Base-by-base conservation (phyloP, 2,888 invertebrate genomes). In the Crossocerus cetratus region DNA sequence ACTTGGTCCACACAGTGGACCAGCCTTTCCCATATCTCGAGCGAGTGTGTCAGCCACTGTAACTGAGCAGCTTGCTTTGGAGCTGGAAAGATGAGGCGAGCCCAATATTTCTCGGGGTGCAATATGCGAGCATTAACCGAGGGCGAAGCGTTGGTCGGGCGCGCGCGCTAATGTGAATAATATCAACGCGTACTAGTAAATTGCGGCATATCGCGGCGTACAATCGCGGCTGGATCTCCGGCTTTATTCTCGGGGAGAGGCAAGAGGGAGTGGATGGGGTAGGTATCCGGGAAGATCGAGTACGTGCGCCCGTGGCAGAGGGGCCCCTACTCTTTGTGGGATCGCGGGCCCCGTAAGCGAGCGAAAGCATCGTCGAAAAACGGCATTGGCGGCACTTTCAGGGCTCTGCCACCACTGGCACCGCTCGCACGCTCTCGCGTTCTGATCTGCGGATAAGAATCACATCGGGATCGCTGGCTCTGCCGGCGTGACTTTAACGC, bases 401-500 rank as follows among this genome's bases (percentile, higher is more conserved):
- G 42, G 13, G 55, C 32, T 32, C 32, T 32, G 32, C 32, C 32
- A 32, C 5, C 32, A 11, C 32, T 32, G 8, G 32, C 32, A 32
- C 32, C 4, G 32, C 32, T 32, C 32, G 32, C 32, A 32, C 32
- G 32, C 32, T 32, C 32, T 11, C 32, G 32, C 32, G 32, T 32
- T 32, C 32, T 32, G 77, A 79, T 80, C 74, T 60, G 57, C 53
- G 69, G 82, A 80, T 81, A 80, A 80, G 76, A 68, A 78, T 80
- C 76, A 65, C 16, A 16, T 53, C 63, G 42, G 60, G 72, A 72
- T 55, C 43, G 59, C 62, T 71, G 56, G 72, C 49, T 4, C 54
- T 59, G 69, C 63, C 69, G 69, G 78, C 67, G 66, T 63, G 69
- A 81, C 69, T 76, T 75, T 73, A 73, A 80, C 80, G 71, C 74